Base-by-base conservation (phyloP, 1,140 invertebrate genomes). In the Procambarus clarkii region DNA sequence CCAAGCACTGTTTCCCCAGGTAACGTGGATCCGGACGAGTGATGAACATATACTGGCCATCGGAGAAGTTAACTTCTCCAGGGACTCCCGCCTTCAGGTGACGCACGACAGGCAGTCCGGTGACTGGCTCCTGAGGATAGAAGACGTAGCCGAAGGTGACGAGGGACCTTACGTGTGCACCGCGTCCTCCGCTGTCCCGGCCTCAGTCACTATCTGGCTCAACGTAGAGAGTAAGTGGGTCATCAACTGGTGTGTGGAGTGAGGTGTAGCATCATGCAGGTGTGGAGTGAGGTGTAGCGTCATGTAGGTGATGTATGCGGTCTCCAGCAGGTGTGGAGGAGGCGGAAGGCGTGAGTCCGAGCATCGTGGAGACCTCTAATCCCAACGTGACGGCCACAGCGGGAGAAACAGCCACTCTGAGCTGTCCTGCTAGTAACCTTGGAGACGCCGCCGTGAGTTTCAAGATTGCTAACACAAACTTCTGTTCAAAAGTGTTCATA, bases 81-180 rank as follows among this genome's bases (percentile, higher is more conserved):
- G 54, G 7, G 54, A 58, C 8, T 8, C 0, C 54, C 54, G 54
- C 54, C 7, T 13, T 13, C 1, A 58, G 7, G 13, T 58, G 7
- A 7, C 13, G 7, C 54, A 58, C 54, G 7, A 58, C 54, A 7
- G 7, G 7, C 8, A 58, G 7, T 9, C 54, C 13, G 54, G 13
- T 13, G 54, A 58, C 13, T 58, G 54, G 54, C 7, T 15, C 2
- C 58, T 85, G 7, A 71, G 8, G 15, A 34, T 85, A 5, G 21
- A 74, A 11, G 83, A 85, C 60, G 83, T 85, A 15, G 0, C 11
- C 60, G 34, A n/a, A 2, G n/a, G 34, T 15, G 83, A 85, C 60
- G 83, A 85, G 69, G 83, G 83, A 54, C 44, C 69, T 18, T 85
- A 85, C 64, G 15, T 46, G n/a, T 85, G 83, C 24, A 44, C 45